Conservation (phyloP, 2,888 invertebrate species). For the Melanotus villosus region DNA sequence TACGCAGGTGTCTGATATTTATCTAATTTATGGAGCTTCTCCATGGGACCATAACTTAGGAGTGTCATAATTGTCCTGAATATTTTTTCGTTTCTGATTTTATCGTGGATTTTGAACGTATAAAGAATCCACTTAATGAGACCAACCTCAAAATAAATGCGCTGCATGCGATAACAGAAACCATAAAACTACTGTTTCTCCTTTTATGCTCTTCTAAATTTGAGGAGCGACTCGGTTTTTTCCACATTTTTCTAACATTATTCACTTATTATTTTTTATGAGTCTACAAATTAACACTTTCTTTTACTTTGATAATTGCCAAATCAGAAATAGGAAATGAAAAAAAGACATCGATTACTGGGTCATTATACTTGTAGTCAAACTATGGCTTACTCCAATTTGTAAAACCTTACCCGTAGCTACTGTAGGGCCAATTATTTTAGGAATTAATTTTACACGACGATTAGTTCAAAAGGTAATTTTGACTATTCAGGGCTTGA, state of each 20-base stretch:
- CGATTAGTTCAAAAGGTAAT: too few species aligned
- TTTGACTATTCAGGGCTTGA: too few species aligned
- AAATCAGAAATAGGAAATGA: too few species aligned
- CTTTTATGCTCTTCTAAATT: neutral
- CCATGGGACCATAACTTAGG: conserved; percentile 59
- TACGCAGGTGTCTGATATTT: conserved; percentile 65
- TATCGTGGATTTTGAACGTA: conserved; percentile 53
- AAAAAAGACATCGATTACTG: too few species aligned
- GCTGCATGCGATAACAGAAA: neutral
- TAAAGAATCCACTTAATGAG: conserved; percentile 45
- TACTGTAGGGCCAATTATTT: too few species aligned
- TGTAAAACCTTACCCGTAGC: too few species aligned
- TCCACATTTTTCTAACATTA: conserved; percentile 12
- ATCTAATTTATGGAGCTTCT: conserved; percentile 65
- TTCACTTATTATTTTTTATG: neutral
- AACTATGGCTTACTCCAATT: too few species aligned
- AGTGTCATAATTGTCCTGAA: conserved; percentile 63
- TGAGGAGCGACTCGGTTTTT: conserved; percentile 5
- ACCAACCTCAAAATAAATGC: conserved; percentile 34
- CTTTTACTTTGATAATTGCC: too few species aligned
- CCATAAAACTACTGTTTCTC: conserved; percentile 11
- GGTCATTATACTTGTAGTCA: too few species aligned
- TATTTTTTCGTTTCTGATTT: conserved; percentile 58
- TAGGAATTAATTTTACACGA: too few species aligned
- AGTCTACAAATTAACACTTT: too few species aligned